Base-by-base conservation (phyloP, 2,888 invertebrate genomes). In the Catocala sponsa region DNA sequence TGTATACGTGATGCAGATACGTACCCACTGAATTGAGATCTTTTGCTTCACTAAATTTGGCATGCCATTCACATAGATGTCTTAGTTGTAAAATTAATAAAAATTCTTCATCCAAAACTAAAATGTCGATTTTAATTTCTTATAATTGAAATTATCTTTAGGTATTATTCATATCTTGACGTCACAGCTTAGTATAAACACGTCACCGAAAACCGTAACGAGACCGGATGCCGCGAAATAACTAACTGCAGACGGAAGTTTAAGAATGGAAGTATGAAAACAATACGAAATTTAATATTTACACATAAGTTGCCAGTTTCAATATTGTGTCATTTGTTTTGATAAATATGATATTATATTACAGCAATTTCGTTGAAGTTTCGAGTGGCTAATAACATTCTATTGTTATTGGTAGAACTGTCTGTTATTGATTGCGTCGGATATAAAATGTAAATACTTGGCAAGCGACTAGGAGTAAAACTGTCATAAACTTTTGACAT, bases 181-280 rank as follows among this genome's bases (percentile, higher is more conserved):
- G 59, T 74, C 68, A 74, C 48, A 48, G 32, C 33, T 35, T 12
- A 35, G 35, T 4, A 33, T 7, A 35, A 50, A 48, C 10, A 67
- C 74, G 76, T 63, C 59, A 68, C 5, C 35, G 35, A 38, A 38
- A 38, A 38, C 35, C 6, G 57, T 15, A 60, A 68, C 49, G 48
- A 59, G 48, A 59, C 59, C 63, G 78, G 78, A 74, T 74, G 61
- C 60, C 41, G 55, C 41, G 33, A 38, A 56, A 61, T 56, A 7
- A 38, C 9, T 7, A 49, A 48, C 38, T 35, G 35, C 56, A 44
- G 54, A 48, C 64, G 63, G 75, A 69, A 77, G 66, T 71, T 51
- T 59, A 33, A 59, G 65, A 68, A 70, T 63, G 53, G 6, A 6
- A 33, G 5, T 49, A 55, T 42, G 38, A 57, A 61, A 55, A 62